Evolutionary conservation across 1,140 invertebrate genomes (phyloP).

Genomic region (Hylyphantes graminicola): DNA sequence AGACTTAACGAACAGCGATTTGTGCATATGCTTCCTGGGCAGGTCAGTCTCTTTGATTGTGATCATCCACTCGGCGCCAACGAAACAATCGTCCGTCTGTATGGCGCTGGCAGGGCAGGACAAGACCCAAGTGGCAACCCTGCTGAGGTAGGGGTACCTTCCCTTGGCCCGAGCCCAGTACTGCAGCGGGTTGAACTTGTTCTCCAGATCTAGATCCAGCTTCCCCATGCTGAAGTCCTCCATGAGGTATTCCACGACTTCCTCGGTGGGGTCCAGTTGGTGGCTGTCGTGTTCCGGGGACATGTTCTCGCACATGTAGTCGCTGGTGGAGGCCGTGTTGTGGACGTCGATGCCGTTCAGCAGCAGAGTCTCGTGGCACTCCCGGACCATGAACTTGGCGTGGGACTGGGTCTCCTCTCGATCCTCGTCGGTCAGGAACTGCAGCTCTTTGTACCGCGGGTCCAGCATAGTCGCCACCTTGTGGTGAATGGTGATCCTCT

Average conservation of each 20-base stretch:
- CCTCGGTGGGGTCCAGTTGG: slow-evolving; percentile 10
- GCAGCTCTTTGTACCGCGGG: slow-evolving; percentile 47
- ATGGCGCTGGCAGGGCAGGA: slow-evolving; percentile 55
- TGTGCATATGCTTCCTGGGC: slow-evolving; percentile 41
- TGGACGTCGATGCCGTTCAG: slow-evolving; percentile 50
- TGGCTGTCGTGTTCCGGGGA: slow-evolving; percentile 20
- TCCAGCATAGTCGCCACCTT: slow-evolving; percentile 49
- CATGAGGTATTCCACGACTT: slow-evolving; percentile 49
- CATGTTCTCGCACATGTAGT: slow-evolving; percentile 33
- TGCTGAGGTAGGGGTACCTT: slow-evolving; percentile 37
- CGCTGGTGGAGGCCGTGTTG: slow-evolving; percentile 8
- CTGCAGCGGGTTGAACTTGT: slow-evolving; percentile 54
- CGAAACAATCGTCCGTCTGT: slow-evolving; percentile 40
- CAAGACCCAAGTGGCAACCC: slow-evolving; percentile 52
- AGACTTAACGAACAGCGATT: slow-evolving; percentile 45
- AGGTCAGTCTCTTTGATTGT: slow-evolving; percentile 34
- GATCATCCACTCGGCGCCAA: slow-evolving; percentile 47
- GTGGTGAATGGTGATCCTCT: slow-evolving; percentile 54
- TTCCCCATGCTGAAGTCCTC: slow-evolving; percentile 50
- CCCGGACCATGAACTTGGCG: slow-evolving; percentile 28
- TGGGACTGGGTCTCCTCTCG: slow-evolving; percentile 23
- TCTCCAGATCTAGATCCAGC: slow-evolving; percentile 39
- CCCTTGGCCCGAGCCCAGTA: slow-evolving; percentile 50
- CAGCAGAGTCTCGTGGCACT: slow-evolving; percentile 37
- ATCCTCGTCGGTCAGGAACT: slow-evolving; percentile 48